Conservation (phyloP, 2,797 vertebrate genomes). For the Botia kubotai region DNA sequence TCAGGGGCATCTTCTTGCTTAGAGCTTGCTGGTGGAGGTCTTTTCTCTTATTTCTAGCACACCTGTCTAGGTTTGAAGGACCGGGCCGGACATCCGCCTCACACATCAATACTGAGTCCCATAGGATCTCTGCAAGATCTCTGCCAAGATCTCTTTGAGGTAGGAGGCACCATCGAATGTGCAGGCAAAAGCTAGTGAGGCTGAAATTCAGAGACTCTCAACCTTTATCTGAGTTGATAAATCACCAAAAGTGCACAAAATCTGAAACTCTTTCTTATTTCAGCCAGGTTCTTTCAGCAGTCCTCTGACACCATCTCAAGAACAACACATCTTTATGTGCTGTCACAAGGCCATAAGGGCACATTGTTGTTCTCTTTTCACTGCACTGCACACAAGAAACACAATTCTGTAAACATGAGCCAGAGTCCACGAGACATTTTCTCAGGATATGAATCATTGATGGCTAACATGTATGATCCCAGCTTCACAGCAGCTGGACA, state of each 20-base stretch:
- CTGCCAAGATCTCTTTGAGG: constrained; percentile 39
- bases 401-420: constrained; percentile 1
- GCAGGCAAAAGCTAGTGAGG: constrained; percentile 8
- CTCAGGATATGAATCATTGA: constrained; percentile 32
- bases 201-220: not conserved
- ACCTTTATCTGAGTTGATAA: constrained; percentile 5
- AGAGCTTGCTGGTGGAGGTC: constrained; percentile 38
- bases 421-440: not conserved
- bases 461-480: constrained; percentile 13
- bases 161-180: constrained; percentile 38
- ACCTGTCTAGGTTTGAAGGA: constrained; percentile 48
- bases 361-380: constrained; percentile 12
- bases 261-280: not conserved
- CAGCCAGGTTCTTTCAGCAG: not conserved
- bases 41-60: constrained; percentile 41
- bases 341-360: not conserved
- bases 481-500: constrained; percentile 2
- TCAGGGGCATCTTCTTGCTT: constrained; percentile 12
- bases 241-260: not conserved
- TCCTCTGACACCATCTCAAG: not conserved
- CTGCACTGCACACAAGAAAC: not conserved
- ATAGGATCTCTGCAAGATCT: constrained; percentile 20
- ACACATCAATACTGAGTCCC: constrained; percentile 48
- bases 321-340: not conserved
- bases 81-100: constrained; percentile 45